Base-by-base conservation (phyloP, 2,797 vertebrate genomes). In the Octomys mimax region DNA sequence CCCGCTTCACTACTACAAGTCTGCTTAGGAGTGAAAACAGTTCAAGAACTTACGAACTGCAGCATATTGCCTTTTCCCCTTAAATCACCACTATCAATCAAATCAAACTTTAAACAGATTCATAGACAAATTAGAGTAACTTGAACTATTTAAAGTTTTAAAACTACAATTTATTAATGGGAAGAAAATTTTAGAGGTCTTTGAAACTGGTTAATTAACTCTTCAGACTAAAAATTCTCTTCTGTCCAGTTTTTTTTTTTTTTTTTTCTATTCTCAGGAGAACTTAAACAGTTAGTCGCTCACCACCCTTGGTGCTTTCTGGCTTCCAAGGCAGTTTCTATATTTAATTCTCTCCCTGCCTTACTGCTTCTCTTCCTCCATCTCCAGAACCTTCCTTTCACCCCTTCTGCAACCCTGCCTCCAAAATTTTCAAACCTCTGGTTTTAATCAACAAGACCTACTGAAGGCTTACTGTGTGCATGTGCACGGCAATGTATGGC, bases 131-230 rank as follows among this genome's bases (percentile, higher is more conserved):
- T 71, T 46, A 78, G 75, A 92, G 19, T 64, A 75, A 2, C 66
- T 89, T 93, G 49, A 18, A 75, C 10, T 49, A 18, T 83, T 77
- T 79, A 21, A 39, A 79, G 22, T 64, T 54, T 95, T 73, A 92
- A 96, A 95, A 92, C 75, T 33, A 88, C 3, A 91, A 92, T 57
- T 92, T 46, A 49, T 49, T 61, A 95, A 75, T 4, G 12, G 94
- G 52, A 95, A 12, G 39, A 59, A 83, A 93, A 81, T 92, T 94
- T 94, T 95, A 95, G 39, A 95, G 49, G 49, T 94, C 70, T 93
- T 84, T 86, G 78, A 86, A 91, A 73, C 94, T 96, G 78, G 62
- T 92, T 93, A 92, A 94, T 96, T 94, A 96, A 91, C 91, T 93
- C 73, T 97, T 93, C 91, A 88, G 57, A 81, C 95, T 92, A 92